A percentile compares a stretch with the other conserved stretches of the same genome.
phyloP scores from a whole-genome alignment of 2,797 vertebrate species.

The Linurgus olivaceus region DNA sequence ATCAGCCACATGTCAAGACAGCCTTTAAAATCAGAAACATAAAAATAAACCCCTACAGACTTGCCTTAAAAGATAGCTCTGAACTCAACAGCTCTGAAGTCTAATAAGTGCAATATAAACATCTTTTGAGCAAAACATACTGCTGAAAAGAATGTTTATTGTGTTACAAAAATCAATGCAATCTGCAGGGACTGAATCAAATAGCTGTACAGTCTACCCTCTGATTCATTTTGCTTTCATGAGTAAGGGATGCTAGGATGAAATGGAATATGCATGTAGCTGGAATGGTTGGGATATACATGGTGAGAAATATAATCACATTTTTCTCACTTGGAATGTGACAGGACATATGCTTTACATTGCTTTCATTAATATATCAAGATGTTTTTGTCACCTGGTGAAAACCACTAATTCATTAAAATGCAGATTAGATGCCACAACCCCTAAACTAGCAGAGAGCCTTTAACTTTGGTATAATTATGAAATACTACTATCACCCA shows the following conservation, averaged over 20 bases:
- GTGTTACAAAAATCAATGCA: constrained; percentile 43
- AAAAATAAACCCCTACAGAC: constrained; percentile 17
- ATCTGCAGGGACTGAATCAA: constrained; percentile 33
- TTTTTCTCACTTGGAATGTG: not conserved
- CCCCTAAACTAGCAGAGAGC: not conserved
- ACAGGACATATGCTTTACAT: not conserved
- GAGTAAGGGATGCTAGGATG: constrained; percentile 18
- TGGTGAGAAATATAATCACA: not conserved
- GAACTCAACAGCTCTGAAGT: constrained; percentile 7
- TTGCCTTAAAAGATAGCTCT: constrained; percentile 3
- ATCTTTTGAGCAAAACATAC: constrained; percentile 41
- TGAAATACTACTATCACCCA: not conserved
- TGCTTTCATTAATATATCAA: constrained; percentile 22
- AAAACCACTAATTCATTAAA: constrained; percentile 37
- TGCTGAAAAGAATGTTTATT: constrained; percentile 28
- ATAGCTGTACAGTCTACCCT: not conserved
- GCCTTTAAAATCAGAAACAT: constrained; percentile 14
- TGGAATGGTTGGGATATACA: not conserved
- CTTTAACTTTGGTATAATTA: not conserved
- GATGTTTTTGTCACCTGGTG: not conserved
- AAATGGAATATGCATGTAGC: constrained; percentile 30
- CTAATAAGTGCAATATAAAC: constrained; percentile 39
- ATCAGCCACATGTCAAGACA: not conserved
- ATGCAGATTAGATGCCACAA: constrained; percentile 5
- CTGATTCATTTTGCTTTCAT: constrained; percentile 40